A percentile compares a stretch with the other conserved stretches of the same genome.
Conservation (phyloP, 92 coral and sea anemone species). For the Phenganax stokvisi region DNA sequence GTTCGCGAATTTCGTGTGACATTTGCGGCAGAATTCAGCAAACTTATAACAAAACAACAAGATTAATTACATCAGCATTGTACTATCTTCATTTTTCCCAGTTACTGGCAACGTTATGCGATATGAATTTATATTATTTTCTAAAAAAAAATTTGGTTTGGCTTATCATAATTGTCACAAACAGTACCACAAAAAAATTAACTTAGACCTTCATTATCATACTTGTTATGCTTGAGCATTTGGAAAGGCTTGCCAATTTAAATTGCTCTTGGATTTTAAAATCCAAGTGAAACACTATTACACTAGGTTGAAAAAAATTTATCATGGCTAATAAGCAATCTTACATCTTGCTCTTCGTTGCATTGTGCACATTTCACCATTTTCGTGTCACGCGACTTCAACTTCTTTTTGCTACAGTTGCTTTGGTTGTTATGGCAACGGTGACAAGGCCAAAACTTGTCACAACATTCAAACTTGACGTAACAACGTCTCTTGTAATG, state of each 20-base stretch:
- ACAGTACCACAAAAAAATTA: too few species aligned
- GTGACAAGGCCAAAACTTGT: slow-evolving; percentile 66
- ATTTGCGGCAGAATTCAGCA: slow-evolving; percentile 52
- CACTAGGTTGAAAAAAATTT: neutral
- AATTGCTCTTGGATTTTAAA: too few species aligned
- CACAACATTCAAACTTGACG: slow-evolving; percentile 69
- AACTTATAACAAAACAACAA: slow-evolving; percentile 34
- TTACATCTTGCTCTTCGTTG: slow-evolving; percentile 57
- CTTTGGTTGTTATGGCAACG: slow-evolving; percentile 80
- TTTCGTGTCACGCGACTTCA: slow-evolving; percentile 65
- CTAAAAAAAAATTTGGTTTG: neutral
- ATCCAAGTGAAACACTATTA: neutral
- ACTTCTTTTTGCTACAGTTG: slow-evolving; percentile 47
- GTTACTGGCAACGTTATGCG: too few species aligned
- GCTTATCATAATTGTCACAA: neutral
- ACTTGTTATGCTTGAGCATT: too few species aligned
- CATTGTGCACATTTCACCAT: slow-evolving; percentile 66
- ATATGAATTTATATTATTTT: neutral
- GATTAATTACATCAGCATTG: neutral
- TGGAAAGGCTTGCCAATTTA: too few species aligned
- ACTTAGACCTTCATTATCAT: too few species aligned
- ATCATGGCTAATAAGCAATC: neutral
- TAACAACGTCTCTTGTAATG: slow-evolving; percentile 78
- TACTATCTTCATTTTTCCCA: neutral
- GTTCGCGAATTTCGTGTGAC: slow-evolving; percentile 55